Conservation (phyloP, 2,113 vertebrate genomes). For the Climacteris rufus region DNA sequence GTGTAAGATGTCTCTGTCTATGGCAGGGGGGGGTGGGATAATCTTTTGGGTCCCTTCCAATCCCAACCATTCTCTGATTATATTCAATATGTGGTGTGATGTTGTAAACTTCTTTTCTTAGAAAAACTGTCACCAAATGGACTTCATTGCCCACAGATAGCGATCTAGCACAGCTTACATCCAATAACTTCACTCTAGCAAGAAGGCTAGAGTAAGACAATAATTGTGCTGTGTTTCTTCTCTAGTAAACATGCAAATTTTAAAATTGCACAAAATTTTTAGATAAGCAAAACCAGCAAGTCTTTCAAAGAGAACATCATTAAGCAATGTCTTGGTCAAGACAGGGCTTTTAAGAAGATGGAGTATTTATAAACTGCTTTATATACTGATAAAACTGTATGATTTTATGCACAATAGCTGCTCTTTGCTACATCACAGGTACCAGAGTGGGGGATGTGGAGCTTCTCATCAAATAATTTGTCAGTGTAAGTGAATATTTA, state of each 20-base stretch:
- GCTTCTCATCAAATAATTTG: conserved; percentile 45
- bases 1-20: background rate
- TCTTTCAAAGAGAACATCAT: background rate
- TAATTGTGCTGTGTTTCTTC: background rate
- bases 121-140: background rate
- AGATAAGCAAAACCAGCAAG: background rate
- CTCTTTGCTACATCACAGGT: conserved; percentile 40
- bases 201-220: background rate
- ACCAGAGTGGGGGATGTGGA: conserved; percentile 31
- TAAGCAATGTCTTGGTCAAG: background rate
- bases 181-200: background rate
- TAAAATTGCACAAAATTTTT: background rate
- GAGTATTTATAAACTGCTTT: background rate
- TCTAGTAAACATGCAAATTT: background rate
- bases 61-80: background rate
- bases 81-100: background rate
- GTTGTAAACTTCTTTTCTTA: background rate
- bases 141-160: background rate
- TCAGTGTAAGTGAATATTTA: conserved; percentile 47
- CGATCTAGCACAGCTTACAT: background rate
- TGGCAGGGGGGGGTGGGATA: background rate
- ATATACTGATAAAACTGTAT: background rate
- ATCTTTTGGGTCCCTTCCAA: background rate
- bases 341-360: conserved; percentile 32
- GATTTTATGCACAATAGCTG: conserved; percentile 14